Percentiles rank a stretch among this genome's conserved stretches.
phyloP scores from a whole-genome alignment of 2,113 vertebrate genomes.

The Pelecanoides urinatrix region DNA sequence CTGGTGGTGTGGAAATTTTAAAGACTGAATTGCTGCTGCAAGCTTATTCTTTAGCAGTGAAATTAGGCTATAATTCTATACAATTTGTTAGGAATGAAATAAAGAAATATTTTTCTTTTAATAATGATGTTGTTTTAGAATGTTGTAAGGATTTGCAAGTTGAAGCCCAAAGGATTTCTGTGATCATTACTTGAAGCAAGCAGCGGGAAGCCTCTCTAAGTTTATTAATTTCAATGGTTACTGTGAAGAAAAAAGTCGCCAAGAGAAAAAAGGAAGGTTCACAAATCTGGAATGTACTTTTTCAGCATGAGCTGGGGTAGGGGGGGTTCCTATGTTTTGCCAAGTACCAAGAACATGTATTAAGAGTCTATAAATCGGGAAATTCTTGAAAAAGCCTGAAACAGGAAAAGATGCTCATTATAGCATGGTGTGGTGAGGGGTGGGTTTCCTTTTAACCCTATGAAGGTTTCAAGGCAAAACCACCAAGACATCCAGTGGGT shows the following conservation, averaged over 20 bases:
- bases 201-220: neutral
- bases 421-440: neutral
- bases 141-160: neutral
- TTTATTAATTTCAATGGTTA: neutral
- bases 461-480: neutral
- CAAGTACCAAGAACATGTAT: neutral
- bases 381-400: neutral
- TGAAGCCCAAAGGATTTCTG: neutral
- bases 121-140: neutral
- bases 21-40: neutral
- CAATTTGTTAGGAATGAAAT: constrained; percentile 3
- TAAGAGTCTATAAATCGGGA: neutral
- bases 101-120: neutral
- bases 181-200: neutral
- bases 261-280: neutral
- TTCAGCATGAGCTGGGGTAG: neutral
- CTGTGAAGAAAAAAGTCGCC: neutral
- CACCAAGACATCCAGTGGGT: neutral
- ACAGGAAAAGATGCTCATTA: neutral
- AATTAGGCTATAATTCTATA: neutral
- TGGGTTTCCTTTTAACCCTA: neutral
- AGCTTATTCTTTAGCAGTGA: neutral
- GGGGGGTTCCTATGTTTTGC: neutral
- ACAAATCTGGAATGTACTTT: neutral
- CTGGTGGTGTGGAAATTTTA: neutral